Base-by-base conservation (phyloP, 2,888 invertebrate species). In the Stenoptilia bipunctidactyla region DNA sequence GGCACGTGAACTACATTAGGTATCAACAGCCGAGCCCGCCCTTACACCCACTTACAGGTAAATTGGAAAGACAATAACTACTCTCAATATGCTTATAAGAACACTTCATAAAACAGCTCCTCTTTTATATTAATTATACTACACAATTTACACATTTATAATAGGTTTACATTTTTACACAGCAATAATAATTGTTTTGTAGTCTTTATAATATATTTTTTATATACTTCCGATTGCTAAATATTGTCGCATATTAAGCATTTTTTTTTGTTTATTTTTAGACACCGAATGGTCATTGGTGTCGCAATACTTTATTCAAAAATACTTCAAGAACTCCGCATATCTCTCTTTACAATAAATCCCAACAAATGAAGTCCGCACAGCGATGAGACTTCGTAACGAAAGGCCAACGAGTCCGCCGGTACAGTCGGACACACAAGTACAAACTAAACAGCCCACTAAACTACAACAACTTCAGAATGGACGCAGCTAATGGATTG, bases 131-230 rank as follows among this genome's bases (percentile, higher is more conserved):
- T 69, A 73, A 70, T 72, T 77, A 80, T 68, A 80, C 83, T 82
- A 82, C 80, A 80, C 71, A 82, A 82, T 83, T 82, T 82, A 83
- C 77, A 80, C 68, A 66, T 70, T 76, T 72, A 74, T 66, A 65
- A 68, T 72, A 76, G 71, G 79, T 79, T 79, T 80, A 79, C 79
- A 80, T 79, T 80, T 82, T 80, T 83, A 83, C 79, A 83, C 76
- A 77, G 76, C 79, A 69, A 75, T 77, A 71, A 76, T 79, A 77
- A 76, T 77, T 69, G 68, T 70, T 76, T 75, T 75, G 76, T 76
- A 76, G 73, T 77, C 72, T 73, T 74, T 68, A 61, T 70, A 62
- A 61, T 67, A 73, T 72, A 79, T 77, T 82, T 56, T 76, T 72
- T 80, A 79, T 76, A 73, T 75, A 74, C 64, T 71, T 60, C 73